phyloP scores from a whole-genome alignment of 1,140 invertebrate genomes.

The Atta texana region DNA sequence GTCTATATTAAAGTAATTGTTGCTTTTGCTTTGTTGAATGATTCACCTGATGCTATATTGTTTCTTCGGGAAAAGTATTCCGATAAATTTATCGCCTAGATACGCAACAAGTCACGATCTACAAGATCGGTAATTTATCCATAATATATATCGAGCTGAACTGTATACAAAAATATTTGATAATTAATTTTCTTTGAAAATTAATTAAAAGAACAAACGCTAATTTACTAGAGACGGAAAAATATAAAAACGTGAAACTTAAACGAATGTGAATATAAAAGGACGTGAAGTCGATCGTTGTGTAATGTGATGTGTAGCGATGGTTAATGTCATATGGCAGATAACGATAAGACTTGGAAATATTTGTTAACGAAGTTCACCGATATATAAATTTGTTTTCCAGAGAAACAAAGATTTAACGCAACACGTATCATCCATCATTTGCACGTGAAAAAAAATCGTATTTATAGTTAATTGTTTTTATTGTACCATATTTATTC shows the following conservation, averaged over 20 bases:
- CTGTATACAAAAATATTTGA: constrained; percentile 4
- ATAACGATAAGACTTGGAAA: constrained; percentile 7
- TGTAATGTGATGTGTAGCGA: neutral
- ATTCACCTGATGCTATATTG: constrained; percentile 56
- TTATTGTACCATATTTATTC: constrained; percentile 1
- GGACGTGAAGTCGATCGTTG: neutral
- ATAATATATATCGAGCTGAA: constrained; percentile 1
- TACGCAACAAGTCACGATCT: constrained; percentile 9
- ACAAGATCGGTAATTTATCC: constrained; percentile 1
- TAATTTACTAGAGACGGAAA: constrained; percentile 15
- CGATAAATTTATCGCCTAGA: neutral
- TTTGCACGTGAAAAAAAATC: constrained; percentile 2
- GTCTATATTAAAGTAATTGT: constrained; percentile 39
- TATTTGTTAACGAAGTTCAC: neutral
- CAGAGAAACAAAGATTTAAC: neutral
- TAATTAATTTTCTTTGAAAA: neutral
- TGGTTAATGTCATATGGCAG: neutral
- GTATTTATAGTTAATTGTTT: constrained; percentile 38
- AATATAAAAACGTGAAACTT: neutral
- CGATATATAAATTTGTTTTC: constrained; percentile 3
- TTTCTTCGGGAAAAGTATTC: neutral
- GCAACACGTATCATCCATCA: neutral
- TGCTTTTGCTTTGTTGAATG: constrained; percentile 50
- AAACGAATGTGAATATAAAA: neutral
- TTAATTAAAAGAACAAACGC: neutral